phyloP scores from a whole-genome alignment of 2,797 vertebrate genomes.

The Phylloscopus collybita region DNA sequence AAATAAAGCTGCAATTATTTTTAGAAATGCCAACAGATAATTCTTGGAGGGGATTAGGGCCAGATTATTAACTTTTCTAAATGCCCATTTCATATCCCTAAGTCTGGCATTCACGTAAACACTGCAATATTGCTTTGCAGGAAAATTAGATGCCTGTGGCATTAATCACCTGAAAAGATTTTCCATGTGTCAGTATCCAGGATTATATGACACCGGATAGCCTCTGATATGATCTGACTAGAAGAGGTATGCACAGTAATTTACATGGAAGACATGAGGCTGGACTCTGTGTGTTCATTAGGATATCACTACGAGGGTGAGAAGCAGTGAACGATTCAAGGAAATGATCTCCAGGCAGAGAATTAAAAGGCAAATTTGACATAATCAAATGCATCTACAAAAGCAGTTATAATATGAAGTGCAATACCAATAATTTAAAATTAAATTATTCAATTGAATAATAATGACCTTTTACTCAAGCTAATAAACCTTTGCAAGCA shows the following conservation, averaged over 20 bases:
- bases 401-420: slow-evolving; percentile 13
- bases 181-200: neutral
- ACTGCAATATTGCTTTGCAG: slow-evolving; percentile 1
- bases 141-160: slow-evolving; percentile 1
- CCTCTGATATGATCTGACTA: neutral
- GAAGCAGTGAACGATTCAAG: neutral
- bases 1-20: slow-evolving; percentile 27
- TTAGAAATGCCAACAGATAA: neutral
- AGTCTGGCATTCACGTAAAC: neutral
- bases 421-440: slow-evolving; percentile 27
- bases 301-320: neutral
- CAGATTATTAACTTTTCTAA: slow-evolving; percentile 41
- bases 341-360: slow-evolving; percentile 38
- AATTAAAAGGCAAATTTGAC: slow-evolving; percentile 33
- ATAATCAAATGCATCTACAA: slow-evolving; percentile 19
- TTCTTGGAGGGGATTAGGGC: slow-evolving; percentile 19
- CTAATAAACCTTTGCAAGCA: slow-evolving; percentile 45
- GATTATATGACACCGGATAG: slow-evolving; percentile 40
- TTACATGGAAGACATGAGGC: neutral
- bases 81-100: slow-evolving; percentile 16
- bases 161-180: slow-evolving; percentile 48
- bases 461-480: slow-evolving; percentile 26
- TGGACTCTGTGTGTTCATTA: neutral
- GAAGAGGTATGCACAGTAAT: neutral
- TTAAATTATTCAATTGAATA: slow-evolving; percentile 32